These are phyloP conservation scores for Amphibalanus amphitrite DNA, from an alignment of 1,140 invertebrate genomes.

Conservation along the genomic window DNA sequence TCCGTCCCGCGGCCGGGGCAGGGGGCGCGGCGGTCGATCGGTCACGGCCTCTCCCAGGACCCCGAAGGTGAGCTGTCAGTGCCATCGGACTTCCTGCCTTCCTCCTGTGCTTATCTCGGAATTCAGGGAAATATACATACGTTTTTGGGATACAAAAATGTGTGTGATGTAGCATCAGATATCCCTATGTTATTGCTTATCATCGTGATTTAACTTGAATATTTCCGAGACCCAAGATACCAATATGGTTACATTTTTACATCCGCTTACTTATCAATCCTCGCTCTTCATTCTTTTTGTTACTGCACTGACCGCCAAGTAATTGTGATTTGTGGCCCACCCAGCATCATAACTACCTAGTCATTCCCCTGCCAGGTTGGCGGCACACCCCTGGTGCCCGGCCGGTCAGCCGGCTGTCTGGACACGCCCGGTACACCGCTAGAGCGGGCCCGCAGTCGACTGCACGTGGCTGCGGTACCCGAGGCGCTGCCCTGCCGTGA, in stretches of 20 bases:
- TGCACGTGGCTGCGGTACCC: slow-evolving; percentile 51
- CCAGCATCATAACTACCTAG: not conserved
- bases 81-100: no score
- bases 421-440: slow-evolving; percentile 25
- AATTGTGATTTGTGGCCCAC: not conserved
- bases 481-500: slow-evolving; percentile 53
- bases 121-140: no score
- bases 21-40: not conserved
- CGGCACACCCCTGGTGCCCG: not conserved
- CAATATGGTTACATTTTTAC: no score
- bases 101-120: no score
- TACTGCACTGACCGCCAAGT: not conserved
- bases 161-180: no score
- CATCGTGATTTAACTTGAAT: no score
- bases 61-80: not conserved
- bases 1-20: not conserved
- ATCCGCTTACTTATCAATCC: no score
- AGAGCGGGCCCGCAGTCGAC: slow-evolving; percentile 27
- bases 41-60: not conserved
- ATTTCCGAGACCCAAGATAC: no score
- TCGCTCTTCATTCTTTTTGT: not conserved
- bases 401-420: not conserved
- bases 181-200: no score
- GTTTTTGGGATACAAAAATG: no score
- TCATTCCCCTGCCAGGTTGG: not conserved